A percentile compares a stretch with the other conserved stretches of the same genome.
phyloP scores from a whole-genome alignment of 2,797 vertebrate genomes.

The Labroides dimidiatus region DNA sequence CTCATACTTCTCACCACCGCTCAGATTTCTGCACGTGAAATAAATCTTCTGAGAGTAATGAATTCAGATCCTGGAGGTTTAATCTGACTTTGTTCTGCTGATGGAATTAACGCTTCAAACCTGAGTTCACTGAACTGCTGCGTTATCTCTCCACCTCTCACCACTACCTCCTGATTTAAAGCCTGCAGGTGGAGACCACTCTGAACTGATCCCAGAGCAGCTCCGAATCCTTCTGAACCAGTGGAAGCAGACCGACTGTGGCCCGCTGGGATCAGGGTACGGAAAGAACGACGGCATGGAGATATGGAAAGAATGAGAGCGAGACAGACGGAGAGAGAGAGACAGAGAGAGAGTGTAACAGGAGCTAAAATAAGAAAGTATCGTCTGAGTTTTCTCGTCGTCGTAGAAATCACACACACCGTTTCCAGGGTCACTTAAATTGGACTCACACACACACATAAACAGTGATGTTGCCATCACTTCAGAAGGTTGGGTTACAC shows the following conservation, averaged over 20 bases:
- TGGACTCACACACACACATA: not conserved
- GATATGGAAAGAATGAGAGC: conserved; percentile 58
- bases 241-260: not conserved
- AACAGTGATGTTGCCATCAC: not conserved
- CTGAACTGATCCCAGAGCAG: conserved; percentile 17
- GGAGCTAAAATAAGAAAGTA: not conserved
- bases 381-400: not conserved
- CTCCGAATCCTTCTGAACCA: conserved; percentile 8
- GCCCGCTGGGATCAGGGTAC: conserved; percentile 50
- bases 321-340: not conserved
- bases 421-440: not conserved
- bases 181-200: not conserved
- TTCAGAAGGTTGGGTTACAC: not conserved
- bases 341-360: not conserved
- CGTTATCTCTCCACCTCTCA: not conserved
- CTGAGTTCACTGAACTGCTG: no score
- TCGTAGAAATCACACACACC: not conserved
- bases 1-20: no score
- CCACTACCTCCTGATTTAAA: no score
- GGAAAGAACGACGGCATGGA: conserved; percentile 66
- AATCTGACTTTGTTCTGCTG: no score
- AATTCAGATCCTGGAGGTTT: no score
- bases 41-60: no score
- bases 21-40: no score
- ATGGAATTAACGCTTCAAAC: no score